Evolutionary conservation across 2,888 invertebrate genomes (phyloP).

Genomic region (Hypsopygia costalis): DNA sequence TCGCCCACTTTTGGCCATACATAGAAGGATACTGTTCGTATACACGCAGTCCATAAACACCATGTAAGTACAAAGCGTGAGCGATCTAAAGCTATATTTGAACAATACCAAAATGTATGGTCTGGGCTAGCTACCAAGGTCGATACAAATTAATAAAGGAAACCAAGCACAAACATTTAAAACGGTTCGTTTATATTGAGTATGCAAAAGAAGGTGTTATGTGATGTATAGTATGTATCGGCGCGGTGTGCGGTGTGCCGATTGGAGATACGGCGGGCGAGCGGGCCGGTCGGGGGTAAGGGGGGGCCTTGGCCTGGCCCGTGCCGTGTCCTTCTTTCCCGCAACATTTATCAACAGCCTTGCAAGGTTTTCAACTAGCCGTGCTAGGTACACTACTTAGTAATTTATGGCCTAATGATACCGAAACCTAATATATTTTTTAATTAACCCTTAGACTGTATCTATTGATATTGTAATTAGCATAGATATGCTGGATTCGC

Average conservation of each 20-base stretch:
- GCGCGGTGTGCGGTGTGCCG: conserved; percentile 17
- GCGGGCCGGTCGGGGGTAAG: conserved; percentile 41
- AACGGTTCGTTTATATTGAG: too few relatives aligned
- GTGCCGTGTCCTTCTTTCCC: conserved; percentile 62
- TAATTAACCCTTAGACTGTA: too few relatives aligned
- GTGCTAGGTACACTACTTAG: conserved; percentile 1
- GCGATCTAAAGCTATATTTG: too few relatives aligned
- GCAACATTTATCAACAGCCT: conserved; percentile 57
- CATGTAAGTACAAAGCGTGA: too few relatives aligned
- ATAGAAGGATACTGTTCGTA: conserved; percentile 11
- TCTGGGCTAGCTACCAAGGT: too few relatives aligned
- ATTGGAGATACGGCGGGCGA: conserved; percentile 23
- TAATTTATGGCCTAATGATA: too few relatives aligned
- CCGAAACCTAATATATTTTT: too few relatives aligned
- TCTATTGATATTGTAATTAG: too few relatives aligned
- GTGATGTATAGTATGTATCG: conserved; percentile 8
- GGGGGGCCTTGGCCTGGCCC: conserved; percentile 55
- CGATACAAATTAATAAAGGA: too few relatives aligned
- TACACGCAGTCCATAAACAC: neutral
- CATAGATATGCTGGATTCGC: too few relatives aligned
- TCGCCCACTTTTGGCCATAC: conserved; percentile 28
- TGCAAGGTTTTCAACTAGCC: conserved; percentile 37
- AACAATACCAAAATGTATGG: too few relatives aligned
- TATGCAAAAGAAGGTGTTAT: conserved; percentile 6
- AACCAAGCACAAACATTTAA: too few relatives aligned